These are phyloP conservation scores for Cynaeus angustus DNA, from an alignment of 2,888 invertebrate genomes.

Conservation along the genomic window DNA sequence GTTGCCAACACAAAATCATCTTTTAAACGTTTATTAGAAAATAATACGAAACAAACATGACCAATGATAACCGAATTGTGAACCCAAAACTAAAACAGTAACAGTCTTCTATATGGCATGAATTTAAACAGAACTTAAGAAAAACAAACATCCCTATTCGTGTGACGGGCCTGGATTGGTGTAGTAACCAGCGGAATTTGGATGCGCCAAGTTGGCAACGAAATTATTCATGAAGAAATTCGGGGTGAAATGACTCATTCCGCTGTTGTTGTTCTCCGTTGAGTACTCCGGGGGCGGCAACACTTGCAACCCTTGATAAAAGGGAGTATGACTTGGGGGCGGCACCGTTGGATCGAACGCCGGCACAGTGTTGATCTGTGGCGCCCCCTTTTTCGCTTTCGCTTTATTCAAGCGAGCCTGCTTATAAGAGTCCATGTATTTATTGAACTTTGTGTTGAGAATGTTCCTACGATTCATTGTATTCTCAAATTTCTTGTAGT, in stretches of 20 bases:
- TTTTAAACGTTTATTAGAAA: conserved; percentile 45
- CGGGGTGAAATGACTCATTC: conserved; percentile 17
- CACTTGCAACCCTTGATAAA: conserved; percentile 31
- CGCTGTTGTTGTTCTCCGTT: conserved; percentile 41
- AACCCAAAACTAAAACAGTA: conserved; percentile 38
- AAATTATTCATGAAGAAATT: conserved; percentile 41
- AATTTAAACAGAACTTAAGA: conserved; percentile 30
- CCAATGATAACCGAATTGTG: conserved; percentile 16
- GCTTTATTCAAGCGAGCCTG: conserved; percentile 25
- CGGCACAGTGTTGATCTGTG: conserved; percentile 34
- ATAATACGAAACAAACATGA: conserved; percentile 28
- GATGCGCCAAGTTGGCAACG: conserved; percentile 31
- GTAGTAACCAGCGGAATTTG: conserved; percentile 40
- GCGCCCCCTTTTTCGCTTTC: conserved; percentile 16
- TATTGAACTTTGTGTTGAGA: conserved; percentile 52
- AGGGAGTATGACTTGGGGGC: conserved; percentile 50
- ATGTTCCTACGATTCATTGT: conserved; percentile 70
- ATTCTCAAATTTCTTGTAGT: conserved; percentile 65
- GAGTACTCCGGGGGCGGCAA: background rate
- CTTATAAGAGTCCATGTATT: conserved; percentile 47
- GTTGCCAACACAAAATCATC: conserved; percentile 32
- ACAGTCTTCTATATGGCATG: conserved; percentile 45
- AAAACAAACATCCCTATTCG: conserved; percentile 30
- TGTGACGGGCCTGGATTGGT: conserved; percentile 47
- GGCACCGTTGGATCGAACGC: conserved; percentile 45